Conservation (phyloP, 2,113 vertebrate genomes). For the Onychorhynchus coronatus region DNA sequence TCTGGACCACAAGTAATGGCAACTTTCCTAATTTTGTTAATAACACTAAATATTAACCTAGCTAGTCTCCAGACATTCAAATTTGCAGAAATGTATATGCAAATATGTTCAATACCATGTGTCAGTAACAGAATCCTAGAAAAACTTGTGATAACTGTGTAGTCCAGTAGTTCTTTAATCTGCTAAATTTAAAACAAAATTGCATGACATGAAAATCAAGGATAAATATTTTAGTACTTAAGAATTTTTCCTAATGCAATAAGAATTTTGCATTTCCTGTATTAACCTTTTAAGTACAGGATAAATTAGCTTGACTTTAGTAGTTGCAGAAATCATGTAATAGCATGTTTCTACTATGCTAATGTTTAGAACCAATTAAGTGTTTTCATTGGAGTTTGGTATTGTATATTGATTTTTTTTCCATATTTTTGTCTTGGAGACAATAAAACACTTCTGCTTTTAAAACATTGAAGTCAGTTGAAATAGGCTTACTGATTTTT, state of each 20-base stretch:
- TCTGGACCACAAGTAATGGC: neutral
- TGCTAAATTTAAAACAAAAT: neutral
- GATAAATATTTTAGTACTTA: neutral
- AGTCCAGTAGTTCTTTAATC: neutral
- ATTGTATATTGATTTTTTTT: neutral
- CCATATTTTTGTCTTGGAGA: neutral
- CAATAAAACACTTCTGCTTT: conserved; percentile 12
- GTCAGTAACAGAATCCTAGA: neutral
- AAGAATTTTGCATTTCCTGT: neutral
- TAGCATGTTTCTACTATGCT: neutral
- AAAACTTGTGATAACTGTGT: neutral
- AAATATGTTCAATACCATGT: no score
- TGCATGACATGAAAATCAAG: neutral
- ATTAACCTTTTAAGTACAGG: neutral
- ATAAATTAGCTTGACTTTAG: neutral
- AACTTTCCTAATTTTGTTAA: conserved; percentile 23
- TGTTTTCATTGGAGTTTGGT: neutral
- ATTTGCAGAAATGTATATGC: neutral
- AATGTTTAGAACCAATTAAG: neutral
- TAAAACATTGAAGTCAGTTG: conserved; percentile 17
- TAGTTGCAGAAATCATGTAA: neutral
- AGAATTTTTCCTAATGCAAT: neutral
- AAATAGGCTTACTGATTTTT: conserved; percentile 31
- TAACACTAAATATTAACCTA: neutral
- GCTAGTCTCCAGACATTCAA: neutral